Evolutionary conservation across 2,113 vertebrate genomes (phyloP).

Genomic region (Mustela nigripes): DNA sequence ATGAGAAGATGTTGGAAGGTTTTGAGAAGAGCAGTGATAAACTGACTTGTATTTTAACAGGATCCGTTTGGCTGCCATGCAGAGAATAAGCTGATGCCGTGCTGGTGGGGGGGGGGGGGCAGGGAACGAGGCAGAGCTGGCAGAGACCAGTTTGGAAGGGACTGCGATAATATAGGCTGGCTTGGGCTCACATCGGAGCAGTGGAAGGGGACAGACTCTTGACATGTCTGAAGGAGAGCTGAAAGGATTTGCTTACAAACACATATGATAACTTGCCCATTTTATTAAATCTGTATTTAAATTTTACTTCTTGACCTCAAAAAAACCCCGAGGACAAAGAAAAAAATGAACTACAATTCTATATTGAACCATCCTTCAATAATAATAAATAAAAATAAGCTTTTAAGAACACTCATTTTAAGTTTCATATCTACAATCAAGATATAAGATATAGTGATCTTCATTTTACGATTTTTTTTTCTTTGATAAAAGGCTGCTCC

Average conservation of each 20-base stretch:
- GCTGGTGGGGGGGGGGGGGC: too few species aligned
- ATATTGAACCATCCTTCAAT: neutral
- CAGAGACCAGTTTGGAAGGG: neutral
- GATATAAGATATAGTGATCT: neutral
- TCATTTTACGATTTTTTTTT: neutral
- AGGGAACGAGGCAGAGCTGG: neutral
- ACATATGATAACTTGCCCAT: neutral
- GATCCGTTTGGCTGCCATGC: neutral
- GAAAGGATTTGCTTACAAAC: neutral
- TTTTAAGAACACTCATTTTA: conserved; percentile 2
- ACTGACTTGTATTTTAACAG: neutral
- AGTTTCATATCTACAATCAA: neutral
- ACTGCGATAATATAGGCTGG: neutral
- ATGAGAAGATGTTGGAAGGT: neutral
- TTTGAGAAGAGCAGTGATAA: neutral
- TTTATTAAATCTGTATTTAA: neutral
- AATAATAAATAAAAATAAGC: neutral
- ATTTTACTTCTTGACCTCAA: conserved; percentile 20
- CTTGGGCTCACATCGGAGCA: neutral
- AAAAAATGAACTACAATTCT: conserved; percentile 20
- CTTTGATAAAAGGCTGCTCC: conserved; percentile 23
- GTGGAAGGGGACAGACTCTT: neutral
- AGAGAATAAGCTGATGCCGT: neutral
- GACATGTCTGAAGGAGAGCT: neutral
- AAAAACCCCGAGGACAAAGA: neutral